Base-by-base conservation (phyloP, 2,888 invertebrate species). In the Lottia gigantea region DNA sequence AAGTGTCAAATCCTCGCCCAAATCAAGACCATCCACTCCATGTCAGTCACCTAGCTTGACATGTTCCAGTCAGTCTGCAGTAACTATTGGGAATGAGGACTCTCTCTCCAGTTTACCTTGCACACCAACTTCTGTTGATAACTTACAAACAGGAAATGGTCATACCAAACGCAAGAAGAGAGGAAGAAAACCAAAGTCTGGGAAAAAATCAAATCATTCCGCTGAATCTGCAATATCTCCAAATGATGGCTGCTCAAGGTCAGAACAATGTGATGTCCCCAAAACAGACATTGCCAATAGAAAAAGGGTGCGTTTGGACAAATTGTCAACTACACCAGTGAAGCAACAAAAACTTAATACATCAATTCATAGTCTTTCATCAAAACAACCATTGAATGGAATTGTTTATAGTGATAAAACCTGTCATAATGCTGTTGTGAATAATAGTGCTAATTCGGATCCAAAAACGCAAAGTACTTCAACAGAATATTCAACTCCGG, bases 231-330 rank as follows among this genome's bases (percentile, higher is more conserved):
- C 73, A 25, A 73, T 76, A 65, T 74, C 75, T 61, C 70, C 74
- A 45, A 71, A 67, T 40, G 68, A 71, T 66, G 74, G 71, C 66
- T 71, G 73, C 49, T 72, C 74, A 66, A 71, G 72, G 64, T 62
- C 68, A 63, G 79, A 80, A 76, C 76, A 76, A 76, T 76, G 74
- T 74, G 74, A 78, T 64, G 73, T 78, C 69, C 74, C 79, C 70
- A 80, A 78, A 80, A 78, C 80, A 71, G 76, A 80, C 73, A 73
- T 78, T 31, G 80, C 81, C 61, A 79, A 78, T 70, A 73, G 77
- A 45, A 81, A 79, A 70, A 66, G 77, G 46, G 73, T 75, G 68
- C 76, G 77, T 46, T 15, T 46, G n/a, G 19, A 40, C n/a, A 46
- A 46, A 61, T 40, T 45, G 31, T 65, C 46, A 61, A 64, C 23